Base-by-base conservation (phyloP, 2,797 vertebrate species). In the Cryptoprocta ferox region DNA sequence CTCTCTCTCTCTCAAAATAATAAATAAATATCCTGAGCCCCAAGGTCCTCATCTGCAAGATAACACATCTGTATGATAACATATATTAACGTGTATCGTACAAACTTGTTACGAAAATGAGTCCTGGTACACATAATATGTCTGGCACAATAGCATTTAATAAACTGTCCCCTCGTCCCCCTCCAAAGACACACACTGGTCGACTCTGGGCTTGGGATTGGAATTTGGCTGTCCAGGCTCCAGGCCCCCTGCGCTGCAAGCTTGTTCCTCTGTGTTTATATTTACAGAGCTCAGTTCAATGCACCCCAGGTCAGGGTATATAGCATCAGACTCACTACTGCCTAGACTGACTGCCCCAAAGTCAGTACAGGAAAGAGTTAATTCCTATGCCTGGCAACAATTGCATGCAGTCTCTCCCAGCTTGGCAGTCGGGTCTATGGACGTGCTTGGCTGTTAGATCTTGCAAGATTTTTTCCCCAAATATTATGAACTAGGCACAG, bases 121-220 rank as follows among this genome's bases (percentile, higher is more conserved):
- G 21, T 56, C 14, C 28, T 37, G 45, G 35, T 13, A 15, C 13
- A 15, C 9, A 28, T 6, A 37, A 11, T 4, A 15, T 32, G 26
- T 6, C 18, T 30, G 66, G 66, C 6, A 35, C 4, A 6, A 1
- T 30, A 30, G 1, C 13, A 80, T 30, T 76, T 75, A 21, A 28
- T 30, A 56, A 81, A 86, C 1, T 13, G 26, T 13, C 48, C 14
- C 42, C 15, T 68, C 10, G 13, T 30, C 61, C 37, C 35, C 8
- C 45, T 81, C 61, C 50, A 30, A 45, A 71, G 12, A 30, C 15
- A 21, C 5, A 0, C 0, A 48, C 15, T 1, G 0, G 15, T 65
- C 26, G 37, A 10, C 15, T 30, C 18, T 37, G 66, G 35, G n/a
- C 30, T 16, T 8, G 16, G 32, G 32, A 15, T 35, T 24, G 16